Base-by-base conservation (phyloP, 2,113 vertebrate genomes). In the Ariopsis seemanni region DNA sequence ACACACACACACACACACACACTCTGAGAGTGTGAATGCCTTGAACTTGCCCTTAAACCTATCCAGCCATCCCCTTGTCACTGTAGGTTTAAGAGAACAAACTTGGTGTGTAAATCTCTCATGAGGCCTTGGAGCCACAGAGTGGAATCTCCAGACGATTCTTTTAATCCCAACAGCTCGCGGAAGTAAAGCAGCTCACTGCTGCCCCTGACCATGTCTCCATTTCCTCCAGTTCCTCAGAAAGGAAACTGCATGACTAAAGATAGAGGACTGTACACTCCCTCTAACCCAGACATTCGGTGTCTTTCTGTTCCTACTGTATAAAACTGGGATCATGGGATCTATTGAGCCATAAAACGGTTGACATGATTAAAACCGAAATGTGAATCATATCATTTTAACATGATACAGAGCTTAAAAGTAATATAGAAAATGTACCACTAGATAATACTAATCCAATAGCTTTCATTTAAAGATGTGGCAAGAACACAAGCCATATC, bases 231-330 rank as follows among this genome's bases (percentile, higher is more conserved):
- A 60, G 71, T 93, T 91, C 90, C 94, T 93, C 93, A 94, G 93
- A 90, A 87, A 87, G 91, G 92, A 94, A 94, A 92, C 93, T 91
- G 91, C 92, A 90, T 92, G 92, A 94, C 94, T 95, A 95, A 95
- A 95, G 92, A 95, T 95, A 95, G 94, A 93, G 87, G 85, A 87
- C 91, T 91, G 91, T 27, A 18, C 50, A 67, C 30, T 83, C 71
- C 58, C 58, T 77, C 17, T 78, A n/a, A 84, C 82, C 30, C 27
- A 63, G 58, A 62, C 30, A 20, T 75, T 83, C 63, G 71, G 86
- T 88, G 71, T 79, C 86, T 67, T 83, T 84, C 86, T 88, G 17
- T 88, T 67, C 22, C 52, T 78, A 69, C 52, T 50, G 30, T 88
- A 79, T 50, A 78, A 84, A 50, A 79, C 18, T 55, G 34, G 3